Base-by-base conservation (phyloP, 2,797 vertebrate species). In the Hippocampus kuda region DNA sequence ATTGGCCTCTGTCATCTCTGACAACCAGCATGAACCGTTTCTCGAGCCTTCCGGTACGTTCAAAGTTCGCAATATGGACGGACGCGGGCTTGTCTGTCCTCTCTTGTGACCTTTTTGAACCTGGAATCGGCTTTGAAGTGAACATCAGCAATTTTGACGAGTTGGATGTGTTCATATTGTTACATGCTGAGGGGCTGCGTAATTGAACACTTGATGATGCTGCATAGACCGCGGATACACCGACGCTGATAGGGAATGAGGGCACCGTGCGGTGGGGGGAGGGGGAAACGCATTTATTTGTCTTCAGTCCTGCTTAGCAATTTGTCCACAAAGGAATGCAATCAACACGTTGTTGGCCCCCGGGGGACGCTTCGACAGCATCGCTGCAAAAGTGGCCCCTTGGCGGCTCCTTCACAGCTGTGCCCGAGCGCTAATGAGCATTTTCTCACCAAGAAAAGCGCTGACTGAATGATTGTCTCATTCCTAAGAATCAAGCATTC, bases 131-230 rank as follows among this genome's bases (percentile, higher is more conserved):
- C 78, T 72, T 77, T 61, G 69, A 49, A 70, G 72, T 85, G 74
- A 75, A 70, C 84, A 84, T 85, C 81, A 84, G 84, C 86, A 84
- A 83, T 87, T 87, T 38, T 85, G 77, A 73, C 73, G 83, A 87
- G 87, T 81, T 60, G 74, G 77, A 83, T 74, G 77, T 51, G 69
- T 69, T 73, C 76, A 79, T 74, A 74, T 74, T 65, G 72, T 76
- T 72, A 77, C 66, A 72, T 72, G 79, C 74, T 69, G 68, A 67
- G 74, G 73, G 86, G 81, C 70, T 68, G 66, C 3, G 72, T 86
- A 83, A 86, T 86, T 84, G 79, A 84, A 85, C 79, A 75, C 81
- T 83, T 85, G 86, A 86, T 85, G 85, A 87, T 84, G 75, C 75
- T 81, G 81, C 81, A 46, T 80, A 86, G 84, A 77, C 75, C n/a